A percentile compares a stretch with the other conserved stretches of the same genome.
Conservation (phyloP, 2,113 vertebrate genomes). For the zebrafish (Danio rerio) region GRCz12tu NC_133199.1:38714001-38714500, state of each 20-base stretch:
- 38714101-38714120: conserved; percentile 51
- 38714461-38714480: conserved; percentile 74
- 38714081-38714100: conserved; percentile 43
- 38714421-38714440: too few species aligned
- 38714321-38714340: neutral
- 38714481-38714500: conserved; percentile 60
- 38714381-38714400: too few species aligned
- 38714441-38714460: neutral
- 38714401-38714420: too few species aligned
- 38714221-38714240: neutral
- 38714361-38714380: too few species aligned
- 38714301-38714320: neutral
- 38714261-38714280: neutral
- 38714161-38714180: conserved; percentile 25
- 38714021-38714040: neutral
- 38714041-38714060: neutral
- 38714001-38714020: neutral
- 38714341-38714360: neutral
- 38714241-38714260: conserved; percentile 8
- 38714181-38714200: neutral
- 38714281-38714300: neutral
- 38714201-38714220: conserved; percentile 1
- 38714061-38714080: conserved; percentile 29
- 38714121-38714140: conserved; percentile 34
- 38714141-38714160: conserved; percentile 49